Evolutionary conservation across 2,797 vertebrate genomes (phyloP).

Genomic region (Acipenser oxyrinchus): DNA sequence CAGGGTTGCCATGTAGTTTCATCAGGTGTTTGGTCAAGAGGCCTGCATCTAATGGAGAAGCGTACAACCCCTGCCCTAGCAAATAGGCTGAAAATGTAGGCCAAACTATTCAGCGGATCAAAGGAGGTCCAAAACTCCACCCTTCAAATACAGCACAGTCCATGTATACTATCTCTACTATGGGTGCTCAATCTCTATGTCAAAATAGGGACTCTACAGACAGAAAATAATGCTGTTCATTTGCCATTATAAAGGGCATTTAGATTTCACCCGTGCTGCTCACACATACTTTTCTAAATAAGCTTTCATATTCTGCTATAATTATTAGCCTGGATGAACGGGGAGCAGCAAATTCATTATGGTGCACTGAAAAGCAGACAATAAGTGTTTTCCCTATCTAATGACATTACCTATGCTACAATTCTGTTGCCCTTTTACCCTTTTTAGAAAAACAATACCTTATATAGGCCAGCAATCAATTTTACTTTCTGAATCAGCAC

Average conservation of each 20-base stretch:
- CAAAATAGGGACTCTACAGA: too few relatives aligned
- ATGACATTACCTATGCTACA: constrained; percentile 7
- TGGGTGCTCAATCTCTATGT: too few relatives aligned
- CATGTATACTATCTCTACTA: too few relatives aligned
- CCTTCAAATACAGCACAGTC: background rate
- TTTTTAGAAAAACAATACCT: constrained; percentile 3
- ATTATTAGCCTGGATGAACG: background rate
- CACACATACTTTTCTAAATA: background rate
- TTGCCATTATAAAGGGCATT: too few relatives aligned
- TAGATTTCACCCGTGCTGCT: background rate
- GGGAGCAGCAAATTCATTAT: background rate
- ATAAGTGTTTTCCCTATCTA: background rate
- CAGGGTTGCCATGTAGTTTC: constrained; percentile 17
- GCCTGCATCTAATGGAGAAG: constrained; percentile 13
- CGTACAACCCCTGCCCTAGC: constrained; percentile 8
- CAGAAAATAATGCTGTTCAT: too few relatives aligned
- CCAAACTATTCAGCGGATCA: background rate
- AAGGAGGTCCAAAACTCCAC: background rate
- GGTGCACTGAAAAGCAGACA: background rate
- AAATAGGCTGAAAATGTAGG: background rate
- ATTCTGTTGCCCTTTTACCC: constrained; percentile 6
- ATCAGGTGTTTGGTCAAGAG: constrained; percentile 17
- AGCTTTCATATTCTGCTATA: background rate
- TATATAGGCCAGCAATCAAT: constrained; percentile 28
- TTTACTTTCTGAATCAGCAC: constrained; percentile 27